These are phyloP conservation scores for Phalacrocorax carbo DNA, from an alignment of 2,113 vertebrate genomes.

Conservation along the genomic window DNA sequence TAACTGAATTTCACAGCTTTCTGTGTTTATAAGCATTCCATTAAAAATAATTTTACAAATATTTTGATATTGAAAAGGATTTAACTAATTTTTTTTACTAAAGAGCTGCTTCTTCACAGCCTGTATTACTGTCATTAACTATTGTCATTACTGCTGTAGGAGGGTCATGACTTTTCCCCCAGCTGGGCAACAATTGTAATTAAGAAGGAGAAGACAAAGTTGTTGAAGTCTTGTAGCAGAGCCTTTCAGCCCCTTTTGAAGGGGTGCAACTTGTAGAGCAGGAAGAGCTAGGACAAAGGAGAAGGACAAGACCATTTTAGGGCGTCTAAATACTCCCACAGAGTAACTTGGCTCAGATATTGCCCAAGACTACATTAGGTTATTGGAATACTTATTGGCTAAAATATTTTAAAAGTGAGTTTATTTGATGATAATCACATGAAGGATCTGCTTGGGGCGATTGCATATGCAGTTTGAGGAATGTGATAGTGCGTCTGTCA, in stretches of 20 bases:
- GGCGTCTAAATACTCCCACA: not conserved
- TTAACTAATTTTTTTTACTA: not conserved
- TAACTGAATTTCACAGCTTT: not conserved
- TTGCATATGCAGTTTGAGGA: not conserved
- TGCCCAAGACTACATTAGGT: not conserved
- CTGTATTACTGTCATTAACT: not conserved
- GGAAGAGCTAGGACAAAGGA: not conserved
- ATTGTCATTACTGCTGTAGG: not conserved
- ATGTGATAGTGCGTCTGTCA: accelerated
- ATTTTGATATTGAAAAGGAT: not conserved
- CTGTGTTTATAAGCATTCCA: not conserved
- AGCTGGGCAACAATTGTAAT: not conserved
- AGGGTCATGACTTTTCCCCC: not conserved
- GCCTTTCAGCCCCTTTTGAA: not conserved
- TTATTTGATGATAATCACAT: not conserved
- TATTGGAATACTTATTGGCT: not conserved
- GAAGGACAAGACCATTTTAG: not conserved
- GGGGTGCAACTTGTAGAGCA: not conserved
- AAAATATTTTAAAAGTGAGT: not conserved
- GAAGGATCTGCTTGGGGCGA: not conserved
- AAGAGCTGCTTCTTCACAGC: not conserved
- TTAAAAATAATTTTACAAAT: not conserved
- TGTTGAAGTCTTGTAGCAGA: not conserved
- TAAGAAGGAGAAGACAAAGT: not conserved
- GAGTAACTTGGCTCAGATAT: not conserved